Evolutionary conservation across 2,797 vertebrate species (phyloP).

Genomic region (Ataeniobius toweri): DNA sequence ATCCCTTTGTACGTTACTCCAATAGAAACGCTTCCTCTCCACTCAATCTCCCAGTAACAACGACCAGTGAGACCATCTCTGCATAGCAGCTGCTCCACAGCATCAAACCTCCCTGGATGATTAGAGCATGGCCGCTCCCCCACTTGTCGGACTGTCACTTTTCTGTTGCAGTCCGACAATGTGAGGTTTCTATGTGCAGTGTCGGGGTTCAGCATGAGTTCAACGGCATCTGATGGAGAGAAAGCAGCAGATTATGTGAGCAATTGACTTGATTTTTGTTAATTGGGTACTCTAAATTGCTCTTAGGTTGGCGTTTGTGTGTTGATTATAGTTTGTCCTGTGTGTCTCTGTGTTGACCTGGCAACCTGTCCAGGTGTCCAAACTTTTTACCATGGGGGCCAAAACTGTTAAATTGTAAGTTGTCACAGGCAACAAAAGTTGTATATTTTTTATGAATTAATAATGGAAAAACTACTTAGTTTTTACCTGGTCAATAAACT

Average conservation of each 20-base stretch:
- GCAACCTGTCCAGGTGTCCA: too few relatives aligned
- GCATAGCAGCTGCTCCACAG: conserved; percentile 51
- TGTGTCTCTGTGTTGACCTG: too few relatives aligned
- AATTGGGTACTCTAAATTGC: too few relatives aligned
- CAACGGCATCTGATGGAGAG: conserved; percentile 9
- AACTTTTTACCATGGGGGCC: too few relatives aligned
- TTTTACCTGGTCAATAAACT: background rate
- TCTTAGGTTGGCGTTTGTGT: too few relatives aligned
- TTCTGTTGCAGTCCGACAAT: conserved; percentile 34
- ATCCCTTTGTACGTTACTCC: conserved; percentile 35
- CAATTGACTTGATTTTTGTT: too few relatives aligned
- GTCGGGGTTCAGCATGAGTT: conserved; percentile 37
- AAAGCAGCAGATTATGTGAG: background rate
- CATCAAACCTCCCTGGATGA: conserved; percentile 36
- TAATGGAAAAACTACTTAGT: too few relatives aligned
- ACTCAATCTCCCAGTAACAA: conserved; percentile 50
- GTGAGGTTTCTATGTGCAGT: conserved; percentile 18
- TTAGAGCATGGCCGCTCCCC: conserved; percentile 29
- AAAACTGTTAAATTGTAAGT: background rate
- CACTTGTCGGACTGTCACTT: background rate
- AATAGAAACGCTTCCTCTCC: conserved; percentile 6
- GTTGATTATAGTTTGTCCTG: too few relatives aligned
- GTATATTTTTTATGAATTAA: too few relatives aligned
- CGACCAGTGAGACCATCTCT: conserved; percentile 15
- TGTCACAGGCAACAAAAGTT: too few relatives aligned